Base-by-base conservation (phyloP, 2,888 invertebrate species). In the Nycteola revayana region DNA sequence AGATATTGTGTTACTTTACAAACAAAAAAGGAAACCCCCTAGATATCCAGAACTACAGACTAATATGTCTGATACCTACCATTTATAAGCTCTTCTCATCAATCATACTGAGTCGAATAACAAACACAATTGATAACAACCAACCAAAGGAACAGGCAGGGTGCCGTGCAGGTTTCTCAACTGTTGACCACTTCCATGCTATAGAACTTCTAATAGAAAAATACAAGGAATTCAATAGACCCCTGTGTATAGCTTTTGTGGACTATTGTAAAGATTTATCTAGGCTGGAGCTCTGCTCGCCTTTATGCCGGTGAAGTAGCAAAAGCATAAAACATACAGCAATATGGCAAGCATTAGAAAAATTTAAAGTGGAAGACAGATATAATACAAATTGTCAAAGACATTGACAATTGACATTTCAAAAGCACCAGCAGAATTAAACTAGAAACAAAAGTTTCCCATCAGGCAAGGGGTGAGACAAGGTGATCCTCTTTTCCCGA, bases 101-200 rank as follows among this genome's bases (percentile, higher is more conserved):
- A 6, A 18, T 18, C 3, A 18, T 18, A 3, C 18, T 32, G 11
- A 22, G 30, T 28, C 43, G 23, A 36, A 40, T 49, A 18, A 32
- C 33, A 10, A 1, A 7, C 7, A 40, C 32, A 33, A 8, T 37
- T 18, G 32, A 32, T 7, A n/a, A 7, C 9, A 8, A 9, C 4
- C 40, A 40, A 28, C 32, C 40, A 1, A 9, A 25, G 21, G 34
- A 39, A 22, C 33, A 39, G 18, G 39, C 39, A 7, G 39, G 39
- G 1, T 39, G 36, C 14, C 24, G 35, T 2, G 31, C 28, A 14
- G 28, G 40, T 3, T 37, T 22, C 10, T 37, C 40, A 6, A 42
- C 47, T 0, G 24, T 36, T 2, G 47, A 47, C 11, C 42, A 46
- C 8, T 36, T 34, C 9, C 32, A 41, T 17, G 23, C 35, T 1